Conservation (phyloP, 2,888 invertebrate genomes). For the Machimus rusticus region DNA sequence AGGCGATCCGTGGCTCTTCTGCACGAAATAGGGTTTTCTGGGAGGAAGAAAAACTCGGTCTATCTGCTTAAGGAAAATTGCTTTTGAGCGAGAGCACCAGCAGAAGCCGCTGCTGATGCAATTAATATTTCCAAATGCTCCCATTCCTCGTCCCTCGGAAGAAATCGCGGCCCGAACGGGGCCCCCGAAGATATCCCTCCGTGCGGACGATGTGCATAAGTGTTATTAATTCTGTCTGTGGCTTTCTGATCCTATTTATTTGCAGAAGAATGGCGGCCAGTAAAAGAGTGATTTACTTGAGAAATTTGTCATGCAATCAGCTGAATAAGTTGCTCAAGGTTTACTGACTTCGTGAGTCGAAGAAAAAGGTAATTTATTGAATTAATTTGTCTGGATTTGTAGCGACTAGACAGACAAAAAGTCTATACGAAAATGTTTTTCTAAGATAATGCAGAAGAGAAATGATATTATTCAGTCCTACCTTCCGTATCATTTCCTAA, state of each 20-base stretch:
- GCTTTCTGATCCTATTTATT: background rate
- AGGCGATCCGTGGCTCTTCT: background rate
- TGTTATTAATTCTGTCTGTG: background rate
- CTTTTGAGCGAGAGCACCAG: background rate
- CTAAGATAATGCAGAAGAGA: background rate
- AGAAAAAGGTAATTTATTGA: background rate
- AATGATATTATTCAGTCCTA: background rate
- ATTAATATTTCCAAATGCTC: constrained; percentile 5
- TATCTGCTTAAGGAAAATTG: constrained; percentile 26
- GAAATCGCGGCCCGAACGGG: background rate
- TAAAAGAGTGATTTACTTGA: background rate
- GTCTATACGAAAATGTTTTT: background rate
- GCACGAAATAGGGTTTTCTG: constrained; percentile 27
- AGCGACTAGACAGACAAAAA: background rate
- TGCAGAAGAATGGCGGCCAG: background rate
- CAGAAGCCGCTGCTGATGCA: background rate
- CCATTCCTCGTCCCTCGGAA: background rate
- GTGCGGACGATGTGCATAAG: background rate
- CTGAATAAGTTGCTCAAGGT: background rate
- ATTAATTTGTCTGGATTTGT: background rate
- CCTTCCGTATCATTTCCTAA: too few species aligned
- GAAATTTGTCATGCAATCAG: background rate
- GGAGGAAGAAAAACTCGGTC: constrained; percentile 6
- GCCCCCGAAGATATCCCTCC: background rate
- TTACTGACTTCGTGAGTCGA: background rate